These are phyloP conservation scores for Tiliacea aurago DNA, from an alignment of 2,888 invertebrate species.

Conservation along the genomic window DNA sequence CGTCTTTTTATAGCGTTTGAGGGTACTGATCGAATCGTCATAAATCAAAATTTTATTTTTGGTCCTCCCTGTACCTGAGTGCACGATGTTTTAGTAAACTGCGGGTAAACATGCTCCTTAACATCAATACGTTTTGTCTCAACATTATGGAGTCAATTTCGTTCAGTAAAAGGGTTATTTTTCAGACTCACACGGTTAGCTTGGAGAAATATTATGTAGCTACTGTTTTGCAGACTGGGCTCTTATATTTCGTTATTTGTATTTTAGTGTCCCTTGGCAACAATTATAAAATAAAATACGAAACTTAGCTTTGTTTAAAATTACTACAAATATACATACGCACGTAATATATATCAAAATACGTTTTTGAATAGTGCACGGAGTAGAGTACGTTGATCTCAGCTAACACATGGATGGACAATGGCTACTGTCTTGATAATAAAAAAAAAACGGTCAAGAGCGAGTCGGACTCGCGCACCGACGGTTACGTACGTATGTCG, in stretches of 20 bases:
- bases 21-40: slow-evolving; percentile 66
- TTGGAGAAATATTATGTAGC: slow-evolving; percentile 26
- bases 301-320: neutral
- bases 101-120: slow-evolving; percentile 36
- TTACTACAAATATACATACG: slow-evolving; percentile 8
- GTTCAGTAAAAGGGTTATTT: slow-evolving; percentile 31
- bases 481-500: too few species aligned
- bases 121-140: slow-evolving; percentile 38
- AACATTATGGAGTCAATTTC: slow-evolving; percentile 41
- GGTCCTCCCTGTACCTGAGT: slow-evolving; percentile 43
- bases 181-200: slow-evolving; percentile 10
- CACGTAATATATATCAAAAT: neutral
- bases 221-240: slow-evolving; percentile 9
- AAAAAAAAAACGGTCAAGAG: too few species aligned
- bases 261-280: slow-evolving; percentile 6
- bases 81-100: slow-evolving; percentile 50
- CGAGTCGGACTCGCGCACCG: too few species aligned
- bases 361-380: neutral
- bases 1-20: slow-evolving; percentile 66
- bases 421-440: neutral
- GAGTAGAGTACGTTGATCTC: neutral
- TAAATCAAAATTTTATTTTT: slow-evolving; percentile 73
- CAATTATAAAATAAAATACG: neutral
- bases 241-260: slow-evolving; percentile 18
- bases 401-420: neutral